Conservation (phyloP, 2,888 invertebrate species). For the Rhamphomyia laevipes region DNA sequence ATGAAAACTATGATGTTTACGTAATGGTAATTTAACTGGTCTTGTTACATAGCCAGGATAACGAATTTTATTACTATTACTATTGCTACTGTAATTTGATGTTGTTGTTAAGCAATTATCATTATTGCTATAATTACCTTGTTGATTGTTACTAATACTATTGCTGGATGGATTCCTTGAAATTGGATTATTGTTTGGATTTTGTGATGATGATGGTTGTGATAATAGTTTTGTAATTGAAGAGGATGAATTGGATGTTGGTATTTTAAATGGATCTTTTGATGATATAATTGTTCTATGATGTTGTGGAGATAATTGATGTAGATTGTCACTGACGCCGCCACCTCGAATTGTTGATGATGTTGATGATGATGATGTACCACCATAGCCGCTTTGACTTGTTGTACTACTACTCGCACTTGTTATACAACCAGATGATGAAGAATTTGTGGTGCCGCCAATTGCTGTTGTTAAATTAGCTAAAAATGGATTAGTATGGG, state of each 20-base stretch:
- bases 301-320: not conserved
- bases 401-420: constrained; percentile 15
- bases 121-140: constrained; percentile 16
- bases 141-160: constrained; percentile 11
- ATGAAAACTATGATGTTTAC: constrained; percentile 38
- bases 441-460: constrained; percentile 23
- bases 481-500: constrained; percentile 36
- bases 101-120: constrained; percentile 11
- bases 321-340: constrained; percentile 20
- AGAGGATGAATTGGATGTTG: not conserved
- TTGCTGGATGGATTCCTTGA: constrained; percentile 18
- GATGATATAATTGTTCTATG: constrained; percentile 4
- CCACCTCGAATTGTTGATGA: constrained; percentile 4
- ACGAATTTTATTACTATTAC: not conserved
- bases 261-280: not conserved
- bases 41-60: constrained; percentile 20
- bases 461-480: constrained; percentile 18
- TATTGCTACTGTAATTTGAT: not conserved
- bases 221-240: not conserved
- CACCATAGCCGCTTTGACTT: constrained; percentile 3
- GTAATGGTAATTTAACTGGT: constrained; percentile 32
- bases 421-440: constrained; percentile 15
- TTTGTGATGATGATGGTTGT: constrained; percentile 1
- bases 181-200: constrained; percentile 22
- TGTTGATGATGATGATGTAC: constrained; percentile 12